Percentiles rank a stretch among this genome's conserved stretches.
Evolutionary conservation across 2,113 vertebrate species (phyloP).

Genomic region (Rhegmatorhina hoffmannsi): DNA sequence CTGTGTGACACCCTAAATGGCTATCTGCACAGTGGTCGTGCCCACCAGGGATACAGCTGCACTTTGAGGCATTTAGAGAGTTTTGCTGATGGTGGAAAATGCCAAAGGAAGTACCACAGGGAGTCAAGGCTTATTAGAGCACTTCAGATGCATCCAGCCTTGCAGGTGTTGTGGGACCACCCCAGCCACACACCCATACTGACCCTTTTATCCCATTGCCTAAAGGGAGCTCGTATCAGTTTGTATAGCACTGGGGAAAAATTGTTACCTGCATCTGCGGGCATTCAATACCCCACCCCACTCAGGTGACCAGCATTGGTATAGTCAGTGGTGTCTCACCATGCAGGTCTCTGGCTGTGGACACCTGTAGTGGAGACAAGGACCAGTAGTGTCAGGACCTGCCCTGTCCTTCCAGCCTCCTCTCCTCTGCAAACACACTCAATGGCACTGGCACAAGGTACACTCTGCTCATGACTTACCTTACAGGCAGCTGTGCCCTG

Average conservation of each 20-base stretch:
- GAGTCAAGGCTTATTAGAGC: background rate
- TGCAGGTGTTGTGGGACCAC: background rate
- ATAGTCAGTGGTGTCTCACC: background rate
- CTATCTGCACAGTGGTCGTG: background rate
- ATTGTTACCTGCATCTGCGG: background rate
- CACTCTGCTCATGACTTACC: background rate
- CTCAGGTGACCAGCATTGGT: rapidly evolving
- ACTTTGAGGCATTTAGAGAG: rapidly evolving
- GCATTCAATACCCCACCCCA: rapidly evolving
- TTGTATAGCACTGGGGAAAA: background rate
- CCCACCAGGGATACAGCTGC: rapidly evolving
- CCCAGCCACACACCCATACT: rapidly evolving
- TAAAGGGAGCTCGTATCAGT: background rate
- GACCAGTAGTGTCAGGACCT: background rate
- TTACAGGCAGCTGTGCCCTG: rapidly evolving
- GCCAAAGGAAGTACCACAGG: background rate
- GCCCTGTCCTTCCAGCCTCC: background rate
- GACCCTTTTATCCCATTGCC: background rate
- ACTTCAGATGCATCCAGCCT: background rate
- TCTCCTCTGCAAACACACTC: background rate
- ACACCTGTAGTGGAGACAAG: background rate
- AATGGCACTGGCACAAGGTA: rapidly evolving
- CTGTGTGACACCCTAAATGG: background rate
- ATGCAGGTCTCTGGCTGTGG: background rate
- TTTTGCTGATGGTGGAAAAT: background rate